These are phyloP conservation scores for Isoperla grammatica DNA, from an alignment of 2,888 invertebrate species.

Conservation along the genomic window DNA sequence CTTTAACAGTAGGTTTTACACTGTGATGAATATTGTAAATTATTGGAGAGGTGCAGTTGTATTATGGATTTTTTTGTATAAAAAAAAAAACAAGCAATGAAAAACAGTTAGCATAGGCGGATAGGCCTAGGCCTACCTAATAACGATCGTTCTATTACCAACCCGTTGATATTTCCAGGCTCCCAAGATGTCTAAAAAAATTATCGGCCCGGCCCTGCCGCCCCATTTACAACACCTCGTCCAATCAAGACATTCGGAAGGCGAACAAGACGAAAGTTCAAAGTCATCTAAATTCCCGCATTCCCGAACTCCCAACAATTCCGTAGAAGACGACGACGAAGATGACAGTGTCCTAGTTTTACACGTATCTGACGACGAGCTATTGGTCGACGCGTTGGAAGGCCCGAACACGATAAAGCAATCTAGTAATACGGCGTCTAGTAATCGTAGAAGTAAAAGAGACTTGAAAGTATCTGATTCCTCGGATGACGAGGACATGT, in stretches of 20 bases:
- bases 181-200: slow-evolving; percentile 21
- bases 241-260: slow-evolving; percentile 13
- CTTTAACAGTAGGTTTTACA: too few relatives aligned
- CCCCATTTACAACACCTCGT: slow-evolving; percentile 33
- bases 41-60: too few relatives aligned
- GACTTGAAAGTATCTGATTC: too few relatives aligned
- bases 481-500: neutral
- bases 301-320: neutral
- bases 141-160: neutral
- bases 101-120: too few relatives aligned
- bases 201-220: slow-evolving; percentile 37
- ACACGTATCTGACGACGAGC: slow-evolving; percentile 16
- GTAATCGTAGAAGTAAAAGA: too few relatives aligned
- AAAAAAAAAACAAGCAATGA: too few relatives aligned
- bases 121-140: too few relatives aligned
- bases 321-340: neutral
- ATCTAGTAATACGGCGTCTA: too few relatives aligned
- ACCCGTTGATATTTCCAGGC: neutral
- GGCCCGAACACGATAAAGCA: neutral
- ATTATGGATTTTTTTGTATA: too few relatives aligned
- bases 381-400: slow-evolving; percentile 23
- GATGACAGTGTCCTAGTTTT: neutral
- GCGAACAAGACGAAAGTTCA: neutral
- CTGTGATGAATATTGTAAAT: too few relatives aligned
- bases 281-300: neutral